Evolutionary conservation across 2,888 invertebrate species (phyloP).

Genomic region (Cactoblastis cactorum): DNA sequence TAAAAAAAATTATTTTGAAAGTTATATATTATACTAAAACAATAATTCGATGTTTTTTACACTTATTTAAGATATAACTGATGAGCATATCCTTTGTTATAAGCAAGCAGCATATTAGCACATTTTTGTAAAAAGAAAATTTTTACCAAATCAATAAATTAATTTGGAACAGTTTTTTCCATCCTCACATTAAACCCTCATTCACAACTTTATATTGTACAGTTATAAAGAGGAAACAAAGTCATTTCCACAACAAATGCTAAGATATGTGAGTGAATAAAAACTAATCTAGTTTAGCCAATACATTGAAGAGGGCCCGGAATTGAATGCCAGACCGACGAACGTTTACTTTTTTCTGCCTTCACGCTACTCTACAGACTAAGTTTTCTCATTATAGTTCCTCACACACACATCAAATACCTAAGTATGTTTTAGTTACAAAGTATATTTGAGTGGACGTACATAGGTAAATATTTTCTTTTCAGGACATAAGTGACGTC

Average conservation of each 20-base stretch:
- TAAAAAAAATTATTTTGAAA: no score
- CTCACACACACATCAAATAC: slow-evolving; percentile 33
- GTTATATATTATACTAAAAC: no score
- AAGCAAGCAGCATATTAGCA: no score
- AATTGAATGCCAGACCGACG: slow-evolving; percentile 7
- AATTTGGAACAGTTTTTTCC: no score
- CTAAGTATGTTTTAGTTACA: slow-evolving; percentile 9
- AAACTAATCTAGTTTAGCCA: slow-evolving; percentile 11
- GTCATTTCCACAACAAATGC: not conserved
- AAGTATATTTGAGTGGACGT: slow-evolving; percentile 48
- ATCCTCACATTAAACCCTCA: no score
- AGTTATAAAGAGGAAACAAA: not conserved
- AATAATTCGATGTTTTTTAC: no score
- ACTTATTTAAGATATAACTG: no score
- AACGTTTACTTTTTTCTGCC: slow-evolving; percentile 36
- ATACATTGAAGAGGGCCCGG: slow-evolving; percentile 10
- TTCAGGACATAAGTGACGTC: no score
- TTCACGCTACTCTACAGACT: slow-evolving; percentile 40
- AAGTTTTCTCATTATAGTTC: slow-evolving; percentile 74
- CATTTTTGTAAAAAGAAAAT: no score
- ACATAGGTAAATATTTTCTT: no score
- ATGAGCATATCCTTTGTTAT: no score
- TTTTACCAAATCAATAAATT: no score
- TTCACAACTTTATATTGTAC: not conserved
- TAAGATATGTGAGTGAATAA: slow-evolving; percentile 7